Conservation (phyloP, 2,888 invertebrate species). For the Andricus curvator region DNA sequence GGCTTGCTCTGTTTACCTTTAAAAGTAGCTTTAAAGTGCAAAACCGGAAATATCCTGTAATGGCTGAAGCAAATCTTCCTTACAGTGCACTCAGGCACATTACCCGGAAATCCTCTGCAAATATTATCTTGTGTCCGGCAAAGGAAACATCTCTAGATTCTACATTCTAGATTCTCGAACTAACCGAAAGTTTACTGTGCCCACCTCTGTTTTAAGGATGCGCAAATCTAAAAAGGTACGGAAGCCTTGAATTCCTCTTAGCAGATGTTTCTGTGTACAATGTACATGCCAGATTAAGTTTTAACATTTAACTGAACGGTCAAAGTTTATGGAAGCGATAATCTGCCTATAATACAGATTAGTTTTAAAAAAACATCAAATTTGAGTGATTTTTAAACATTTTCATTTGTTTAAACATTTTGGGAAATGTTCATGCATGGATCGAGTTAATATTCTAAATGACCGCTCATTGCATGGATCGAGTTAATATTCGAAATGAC, state of each 20-base stretch:
- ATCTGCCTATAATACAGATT: not conserved
- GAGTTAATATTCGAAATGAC: not conserved
- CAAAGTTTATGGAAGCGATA: not conserved
- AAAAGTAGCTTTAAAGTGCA: not conserved
- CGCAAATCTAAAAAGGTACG: not conserved
- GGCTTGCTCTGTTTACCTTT: not conserved
- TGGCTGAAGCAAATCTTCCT: constrained; percentile 1
- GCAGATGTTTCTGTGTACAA: not conserved
- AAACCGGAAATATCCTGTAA: constrained; percentile 2
- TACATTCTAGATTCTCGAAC: no score
- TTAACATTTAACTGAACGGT: not conserved
- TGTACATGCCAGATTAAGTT: not conserved
- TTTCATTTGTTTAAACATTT: no score
- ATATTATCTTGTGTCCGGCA: not conserved
- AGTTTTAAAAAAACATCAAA: no score
- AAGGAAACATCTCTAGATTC: constrained; percentile 8
- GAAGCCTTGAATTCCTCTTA: not conserved
- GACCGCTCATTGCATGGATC: not conserved
- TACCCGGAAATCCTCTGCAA: constrained; percentile 2
- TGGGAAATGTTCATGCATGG: no score
- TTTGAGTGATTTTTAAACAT: no score
- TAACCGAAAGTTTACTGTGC: not conserved
- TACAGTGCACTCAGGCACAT: not conserved
- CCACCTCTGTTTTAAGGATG: not conserved
- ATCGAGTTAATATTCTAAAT: not conserved